These are phyloP conservation scores for Idris sp. DNA, from an alignment of 1,140 invertebrate species.

Conservation along the genomic window DNA sequence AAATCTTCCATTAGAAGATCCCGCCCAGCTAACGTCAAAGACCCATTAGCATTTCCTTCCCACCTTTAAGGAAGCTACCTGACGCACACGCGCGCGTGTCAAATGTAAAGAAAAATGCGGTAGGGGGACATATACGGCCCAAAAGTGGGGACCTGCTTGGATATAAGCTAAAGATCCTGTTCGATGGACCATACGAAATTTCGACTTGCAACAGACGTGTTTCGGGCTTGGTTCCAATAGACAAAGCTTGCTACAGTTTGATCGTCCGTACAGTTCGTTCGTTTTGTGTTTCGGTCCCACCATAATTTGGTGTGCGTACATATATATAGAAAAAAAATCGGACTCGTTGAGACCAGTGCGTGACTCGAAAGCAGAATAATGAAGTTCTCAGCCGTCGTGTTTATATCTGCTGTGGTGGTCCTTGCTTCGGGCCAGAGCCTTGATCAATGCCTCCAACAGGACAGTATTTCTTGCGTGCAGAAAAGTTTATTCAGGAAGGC, in stretches of 20 bases:
- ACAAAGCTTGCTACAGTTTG: constrained; percentile 24
- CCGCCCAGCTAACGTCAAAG: constrained; percentile 58
- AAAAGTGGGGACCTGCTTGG: constrained; percentile 67
- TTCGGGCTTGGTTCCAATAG: constrained; percentile 55
- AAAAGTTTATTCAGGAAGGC: constrained; percentile 80
- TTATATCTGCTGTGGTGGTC: constrained; percentile 60
- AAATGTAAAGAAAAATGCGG: constrained; percentile 68
- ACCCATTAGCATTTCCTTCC: constrained; percentile 61
- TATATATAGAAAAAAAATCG: constrained; percentile 36
- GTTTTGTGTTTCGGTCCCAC: constrained; percentile 49
- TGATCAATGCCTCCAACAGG: constrained; percentile 80
- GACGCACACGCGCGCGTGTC: constrained; percentile 64
- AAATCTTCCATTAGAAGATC: constrained; percentile 60
- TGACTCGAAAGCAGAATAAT: constrained; percentile 59
- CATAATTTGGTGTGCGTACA: constrained; percentile 43
- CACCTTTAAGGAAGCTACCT: constrained; percentile 58
- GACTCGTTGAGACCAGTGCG: constrained; percentile 49
- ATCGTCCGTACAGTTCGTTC: constrained; percentile 36
- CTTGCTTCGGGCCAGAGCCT: constrained; percentile 68
- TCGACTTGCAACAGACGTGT: constrained; percentile 68
- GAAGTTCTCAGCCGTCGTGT: constrained; percentile 63
- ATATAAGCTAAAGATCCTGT: constrained; percentile 77
- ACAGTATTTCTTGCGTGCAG: constrained; percentile 84
- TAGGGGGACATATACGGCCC: constrained; percentile 66
- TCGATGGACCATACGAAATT: constrained; percentile 77